Conservation (phyloP, 30 jellyfish, hydroid and myxozoan genomes). For the Morbakka virulenta region DNA sequence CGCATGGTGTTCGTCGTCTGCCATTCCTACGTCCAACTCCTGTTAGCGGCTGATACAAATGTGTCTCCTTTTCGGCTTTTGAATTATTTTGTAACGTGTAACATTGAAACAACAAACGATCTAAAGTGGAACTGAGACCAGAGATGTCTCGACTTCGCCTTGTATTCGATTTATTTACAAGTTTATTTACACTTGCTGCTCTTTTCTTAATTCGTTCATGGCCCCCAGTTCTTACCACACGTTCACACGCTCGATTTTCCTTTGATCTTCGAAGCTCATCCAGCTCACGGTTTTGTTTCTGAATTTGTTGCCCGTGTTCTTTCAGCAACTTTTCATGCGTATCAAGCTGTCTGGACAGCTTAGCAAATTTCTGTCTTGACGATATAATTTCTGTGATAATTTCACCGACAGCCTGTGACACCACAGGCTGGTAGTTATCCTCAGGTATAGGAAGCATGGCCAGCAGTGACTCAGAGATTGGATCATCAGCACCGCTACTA, state of each 20-base stretch:
- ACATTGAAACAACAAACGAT: constrained; percentile 74
- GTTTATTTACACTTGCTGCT: constrained; percentile 34
- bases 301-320: constrained; percentile 67
- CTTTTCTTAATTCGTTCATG: constrained; percentile 44
- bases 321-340: constrained; percentile 62
- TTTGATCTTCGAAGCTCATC: not conserved
- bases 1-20: constrained; percentile 16
- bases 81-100: constrained; percentile 68
- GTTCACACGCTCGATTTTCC: not conserved
- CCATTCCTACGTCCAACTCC: constrained; percentile 37
- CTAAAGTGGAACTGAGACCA: constrained; percentile 82
- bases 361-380: constrained; percentile 73
- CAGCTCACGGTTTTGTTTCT: constrained; percentile 51
- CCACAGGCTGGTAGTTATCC: constrained; percentile 46
- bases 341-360: constrained; percentile 55
- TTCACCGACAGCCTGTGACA: constrained; percentile 80
- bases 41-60: constrained; percentile 52
- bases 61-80: constrained; percentile 29
- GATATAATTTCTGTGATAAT: constrained; percentile 82
- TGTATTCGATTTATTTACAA: constrained; percentile 52
- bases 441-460: constrained; percentile 74
- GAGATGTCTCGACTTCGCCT: constrained; percentile 81
- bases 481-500: no score
- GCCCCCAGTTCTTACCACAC: constrained; percentile 2
- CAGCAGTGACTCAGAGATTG: constrained; percentile 74